These are phyloP conservation scores for Urophycis tenuis DNA, from an alignment of 2,797 vertebrate species.

Conservation along the genomic window DNA sequence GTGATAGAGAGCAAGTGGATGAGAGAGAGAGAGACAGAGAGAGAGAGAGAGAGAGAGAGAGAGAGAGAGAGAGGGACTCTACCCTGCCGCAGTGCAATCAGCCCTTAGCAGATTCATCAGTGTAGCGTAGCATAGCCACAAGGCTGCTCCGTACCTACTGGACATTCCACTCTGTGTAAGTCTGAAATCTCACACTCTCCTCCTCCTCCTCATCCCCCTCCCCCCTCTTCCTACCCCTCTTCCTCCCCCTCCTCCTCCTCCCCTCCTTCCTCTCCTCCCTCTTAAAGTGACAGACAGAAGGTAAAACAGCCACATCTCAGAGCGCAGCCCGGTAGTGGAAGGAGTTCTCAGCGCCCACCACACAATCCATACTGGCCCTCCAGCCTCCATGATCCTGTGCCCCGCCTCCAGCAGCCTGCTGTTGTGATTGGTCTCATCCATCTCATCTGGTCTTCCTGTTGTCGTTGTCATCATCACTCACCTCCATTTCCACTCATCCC, in stretches of 20 bases:
- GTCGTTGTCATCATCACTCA: neutral
- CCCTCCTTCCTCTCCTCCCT: neutral
- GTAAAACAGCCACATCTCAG: neutral
- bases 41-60: neutral
- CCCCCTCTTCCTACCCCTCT: neutral
- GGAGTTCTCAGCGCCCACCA: neutral
- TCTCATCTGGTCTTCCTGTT: neutral
- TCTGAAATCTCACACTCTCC: conserved; percentile 12
- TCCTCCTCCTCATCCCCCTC: conserved; percentile 7
- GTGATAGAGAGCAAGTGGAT: too few species aligned
- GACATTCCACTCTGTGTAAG: conserved; percentile 21
- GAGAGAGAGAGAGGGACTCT: conserved; percentile 29
- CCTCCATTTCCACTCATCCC: neutral
- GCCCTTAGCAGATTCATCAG: conserved; percentile 51
- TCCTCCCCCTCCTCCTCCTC: conserved; percentile 8
- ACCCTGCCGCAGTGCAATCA: conserved; percentile 41
- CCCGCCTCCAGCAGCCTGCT: neutral
- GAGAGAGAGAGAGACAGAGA: neutral
- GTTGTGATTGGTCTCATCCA: neutral
- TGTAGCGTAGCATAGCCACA: conserved; percentile 30
- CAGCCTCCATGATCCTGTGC: neutral
- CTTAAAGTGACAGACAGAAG: neutral
- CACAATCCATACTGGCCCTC: neutral
- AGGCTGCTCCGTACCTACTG: conserved; percentile 30
- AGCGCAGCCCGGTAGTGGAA: neutral